These are phyloP conservation scores for Scarus forsteni DNA, from an alignment of 2,797 vertebrate species.

Conservation along the genomic window DNA sequence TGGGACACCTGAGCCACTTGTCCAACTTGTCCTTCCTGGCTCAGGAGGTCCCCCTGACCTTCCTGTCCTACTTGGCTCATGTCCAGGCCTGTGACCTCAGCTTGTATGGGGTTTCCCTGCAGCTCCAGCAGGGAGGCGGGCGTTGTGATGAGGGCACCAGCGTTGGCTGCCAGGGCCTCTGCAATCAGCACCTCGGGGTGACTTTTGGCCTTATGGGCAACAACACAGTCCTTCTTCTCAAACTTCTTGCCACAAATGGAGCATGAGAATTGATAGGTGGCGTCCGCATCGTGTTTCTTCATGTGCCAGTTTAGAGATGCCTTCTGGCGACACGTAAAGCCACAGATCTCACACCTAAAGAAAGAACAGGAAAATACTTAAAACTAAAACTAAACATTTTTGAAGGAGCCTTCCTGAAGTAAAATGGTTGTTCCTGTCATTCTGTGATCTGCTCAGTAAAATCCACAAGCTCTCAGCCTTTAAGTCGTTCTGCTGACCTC, in stretches of 20 bases:
- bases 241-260: slow-evolving; percentile 99
- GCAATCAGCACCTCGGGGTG: slow-evolving; percentile 96
- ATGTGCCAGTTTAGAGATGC: slow-evolving; percentile 99
- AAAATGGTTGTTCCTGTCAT: too few relatives aligned
- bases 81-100: slow-evolving; percentile 54
- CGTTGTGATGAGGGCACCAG: slow-evolving; percentile 93
- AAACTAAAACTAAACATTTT: too few relatives aligned
- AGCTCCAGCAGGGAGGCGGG: slow-evolving; percentile 89
- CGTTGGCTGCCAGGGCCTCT: slow-evolving; percentile 95
- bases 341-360: slow-evolving; percentile 95
- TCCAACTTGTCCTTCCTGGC: slow-evolving; percentile 63
- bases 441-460: too few relatives aligned
- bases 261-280: slow-evolving; percentile 98
- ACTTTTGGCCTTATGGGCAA: slow-evolving; percentile 94
- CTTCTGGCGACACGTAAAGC: slow-evolving; percentile 98
- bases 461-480: too few relatives aligned
- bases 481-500: too few relatives aligned
- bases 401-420: too few relatives aligned
- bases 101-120: slow-evolving; percentile 64
- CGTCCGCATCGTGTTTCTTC: slow-evolving; percentile 97
- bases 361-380: neutral
- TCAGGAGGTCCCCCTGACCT: slow-evolving; percentile 62
- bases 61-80: slow-evolving; percentile 62
- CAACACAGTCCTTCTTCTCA: slow-evolving; percentile 99
- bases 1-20: slow-evolving; percentile 68